phyloP scores from a whole-genome alignment of 2,797 vertebrate species.

The Helostoma temminkii region DNA sequence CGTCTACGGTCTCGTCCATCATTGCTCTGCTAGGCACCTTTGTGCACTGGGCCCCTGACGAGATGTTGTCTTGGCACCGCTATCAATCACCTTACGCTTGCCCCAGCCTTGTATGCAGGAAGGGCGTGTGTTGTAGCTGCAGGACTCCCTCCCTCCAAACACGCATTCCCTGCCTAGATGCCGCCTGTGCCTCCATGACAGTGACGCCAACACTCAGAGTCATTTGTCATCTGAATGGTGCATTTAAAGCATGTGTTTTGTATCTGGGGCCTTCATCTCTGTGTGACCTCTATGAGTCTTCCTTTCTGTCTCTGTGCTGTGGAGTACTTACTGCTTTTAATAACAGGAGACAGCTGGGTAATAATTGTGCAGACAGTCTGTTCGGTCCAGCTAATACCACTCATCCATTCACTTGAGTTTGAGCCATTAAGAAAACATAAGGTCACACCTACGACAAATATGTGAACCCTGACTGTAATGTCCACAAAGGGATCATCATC shows the following conservation, averaged over 20 bases:
- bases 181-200: slow-evolving; percentile 7
- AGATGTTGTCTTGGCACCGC: slow-evolving; percentile 75
- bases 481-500: slow-evolving; percentile 10
- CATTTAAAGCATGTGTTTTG: slow-evolving; percentile 29
- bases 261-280: slow-evolving; percentile 16
- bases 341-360: slow-evolving; percentile 9
- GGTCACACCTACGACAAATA: slow-evolving; percentile 49
- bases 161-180: slow-evolving; percentile 3
- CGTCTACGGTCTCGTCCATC: slow-evolving; percentile 78
- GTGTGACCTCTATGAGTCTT: slow-evolving; percentile 30
- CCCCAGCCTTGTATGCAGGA: slow-evolving; percentile 54
- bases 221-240: slow-evolving; percentile 47
- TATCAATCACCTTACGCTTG: slow-evolving; percentile 75
- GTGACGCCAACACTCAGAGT: slow-evolving; percentile 33
- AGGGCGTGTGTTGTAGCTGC: slow-evolving; percentile 62
- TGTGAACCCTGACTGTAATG: slow-evolving; percentile 29
- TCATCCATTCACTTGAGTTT: slow-evolving; percentile 33
- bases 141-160: slow-evolving; percentile 30
- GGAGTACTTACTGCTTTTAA: slow-evolving; percentile 6
- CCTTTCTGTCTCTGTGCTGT: not conserved
- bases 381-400: slow-evolving; percentile 25
- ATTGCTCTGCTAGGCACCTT: slow-evolving; percentile 65
- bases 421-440: no score
- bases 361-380: slow-evolving; percentile 29
- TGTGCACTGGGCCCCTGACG: slow-evolving; percentile 68